Evolutionary conservation across 1,140 invertebrate genomes (phyloP).

Genomic region (Dysdera silvatica): DNA sequence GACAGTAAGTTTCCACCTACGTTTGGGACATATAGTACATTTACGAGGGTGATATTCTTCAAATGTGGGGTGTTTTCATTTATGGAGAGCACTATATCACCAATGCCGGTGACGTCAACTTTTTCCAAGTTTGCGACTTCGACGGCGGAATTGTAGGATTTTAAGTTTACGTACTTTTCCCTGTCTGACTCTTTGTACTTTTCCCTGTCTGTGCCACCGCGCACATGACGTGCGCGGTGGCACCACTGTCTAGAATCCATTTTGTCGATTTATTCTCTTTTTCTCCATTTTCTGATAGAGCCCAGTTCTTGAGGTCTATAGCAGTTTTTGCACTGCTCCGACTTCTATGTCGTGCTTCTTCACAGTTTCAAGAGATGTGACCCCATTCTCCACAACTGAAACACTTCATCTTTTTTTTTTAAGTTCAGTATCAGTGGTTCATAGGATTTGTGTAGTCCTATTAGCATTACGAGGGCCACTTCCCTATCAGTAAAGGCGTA

Average conservation of each 20-base stretch:
- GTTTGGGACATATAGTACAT: constrained; percentile 8
- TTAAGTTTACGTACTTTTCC: neutral
- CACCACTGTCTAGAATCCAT: constrained; percentile 8
- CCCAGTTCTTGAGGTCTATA: neutral
- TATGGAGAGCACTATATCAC: neutral
- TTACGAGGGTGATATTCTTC: neutral
- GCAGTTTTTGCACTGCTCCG: constrained; percentile 7
- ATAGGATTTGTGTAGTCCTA: too few species aligned
- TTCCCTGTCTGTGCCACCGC: too few species aligned
- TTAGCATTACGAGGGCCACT: too few species aligned
- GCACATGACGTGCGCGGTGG: too few species aligned
- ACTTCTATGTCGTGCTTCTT: too few species aligned
- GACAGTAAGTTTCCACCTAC: constrained; percentile 6
- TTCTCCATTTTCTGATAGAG: neutral
- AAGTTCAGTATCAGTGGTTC: too few species aligned
- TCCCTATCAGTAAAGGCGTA: too few species aligned
- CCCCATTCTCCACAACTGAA: too few species aligned
- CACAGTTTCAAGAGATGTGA: too few species aligned
- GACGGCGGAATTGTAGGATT: neutral
- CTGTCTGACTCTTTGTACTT: too few species aligned
- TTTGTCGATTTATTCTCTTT: neutral
- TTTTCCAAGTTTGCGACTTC: neutral
- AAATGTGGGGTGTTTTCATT: neutral
- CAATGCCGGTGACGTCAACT: neutral
- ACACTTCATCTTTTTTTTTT: too few species aligned